Evolutionary conservation across 2,888 invertebrate genomes (phyloP).

Genomic region (Lapara coniferarum): DNA sequence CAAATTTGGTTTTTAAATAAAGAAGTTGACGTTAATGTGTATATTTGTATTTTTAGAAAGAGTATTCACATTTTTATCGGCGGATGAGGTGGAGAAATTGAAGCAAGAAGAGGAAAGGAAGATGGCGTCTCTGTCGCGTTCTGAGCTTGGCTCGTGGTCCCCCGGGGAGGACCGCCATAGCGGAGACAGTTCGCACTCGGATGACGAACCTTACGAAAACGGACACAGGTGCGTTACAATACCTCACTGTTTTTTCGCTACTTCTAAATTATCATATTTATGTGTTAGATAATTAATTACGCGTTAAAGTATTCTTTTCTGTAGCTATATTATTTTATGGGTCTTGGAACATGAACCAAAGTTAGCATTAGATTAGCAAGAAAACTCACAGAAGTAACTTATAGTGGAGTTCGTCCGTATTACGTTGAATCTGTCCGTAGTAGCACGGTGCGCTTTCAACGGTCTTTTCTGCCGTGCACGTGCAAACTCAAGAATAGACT

Average conservation of each 20-base stretch:
- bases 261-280: neutral
- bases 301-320: no score
- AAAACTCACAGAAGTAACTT: no score
- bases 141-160: slow-evolving; percentile 83
- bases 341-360: no score
- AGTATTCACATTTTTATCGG: slow-evolving; percentile 96
- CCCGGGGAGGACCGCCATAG: slow-evolving; percentile 77
- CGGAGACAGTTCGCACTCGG: slow-evolving; percentile 80
- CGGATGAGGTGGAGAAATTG: slow-evolving; percentile 96
- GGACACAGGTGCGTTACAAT: slow-evolving; percentile 65
- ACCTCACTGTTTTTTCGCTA: neutral
- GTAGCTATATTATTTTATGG: no score
- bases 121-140: slow-evolving; percentile 89
- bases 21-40: neutral
- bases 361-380: no score
- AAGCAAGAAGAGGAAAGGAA: slow-evolving; percentile 96
- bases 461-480: no score
- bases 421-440: no score
- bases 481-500: no score
- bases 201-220: slow-evolving; percentile 76
- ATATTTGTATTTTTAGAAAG: slow-evolving; percentile 86
- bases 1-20: neutral
- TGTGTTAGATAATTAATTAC: neutral
- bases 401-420: no score
- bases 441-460: no score